Base-by-base conservation (phyloP, 2,113 vertebrate species). In the Bambusicola thoracicus region DNA sequence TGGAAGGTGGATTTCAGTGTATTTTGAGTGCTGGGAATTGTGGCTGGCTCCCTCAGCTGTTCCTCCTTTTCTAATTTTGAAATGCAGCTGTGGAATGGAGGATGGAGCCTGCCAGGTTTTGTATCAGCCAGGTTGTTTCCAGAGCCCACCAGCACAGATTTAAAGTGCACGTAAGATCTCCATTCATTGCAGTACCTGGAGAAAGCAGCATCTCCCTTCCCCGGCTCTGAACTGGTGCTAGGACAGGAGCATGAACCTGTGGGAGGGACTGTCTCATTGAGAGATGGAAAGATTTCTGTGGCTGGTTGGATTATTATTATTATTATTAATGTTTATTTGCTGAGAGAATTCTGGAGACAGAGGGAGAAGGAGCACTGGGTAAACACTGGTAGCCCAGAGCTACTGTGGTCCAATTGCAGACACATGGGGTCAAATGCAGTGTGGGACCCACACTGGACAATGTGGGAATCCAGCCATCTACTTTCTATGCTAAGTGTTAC, bases 271-370 rank as follows among this genome's bases (percentile, higher is more conserved):
- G 44, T 61, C 78, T 70, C 61, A 44, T 16, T 85, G 63, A 63
- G 74, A 77, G 27, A 87, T 41, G 62, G 81, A 89, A 79, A 88
- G 32, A 92, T 58, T 94, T 89, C 70, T 76, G 22, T 72, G 69
- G 53, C 58, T 90, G 81, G 43, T 73, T 93, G 62, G 85, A 86
- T 83, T n/a, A 12, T n/a, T n/a, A 56, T 19, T 32, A 20, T 46
- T 90, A 32, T 69, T 66, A 56, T 9, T 2, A 32, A 38, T 87
- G 75, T 93, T 92, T 96, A 82, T 94, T 97, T 96, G 89, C 70
- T 79, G 88, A 93, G 89, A 90, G 77, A 86, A 80, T 92, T 81
- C 72, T 90, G 93, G 46, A 72, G 91, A 80, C 86, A 62, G 73
- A 61, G 51, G 49, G 44, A 89, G 74, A 65, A 84, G 69, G 48